A percentile compares a stretch with the other conserved stretches of the same genome.
Evolutionary conservation across 2,888 invertebrate species (phyloP).

Genomic region (Lasioglossum morio): DNA sequence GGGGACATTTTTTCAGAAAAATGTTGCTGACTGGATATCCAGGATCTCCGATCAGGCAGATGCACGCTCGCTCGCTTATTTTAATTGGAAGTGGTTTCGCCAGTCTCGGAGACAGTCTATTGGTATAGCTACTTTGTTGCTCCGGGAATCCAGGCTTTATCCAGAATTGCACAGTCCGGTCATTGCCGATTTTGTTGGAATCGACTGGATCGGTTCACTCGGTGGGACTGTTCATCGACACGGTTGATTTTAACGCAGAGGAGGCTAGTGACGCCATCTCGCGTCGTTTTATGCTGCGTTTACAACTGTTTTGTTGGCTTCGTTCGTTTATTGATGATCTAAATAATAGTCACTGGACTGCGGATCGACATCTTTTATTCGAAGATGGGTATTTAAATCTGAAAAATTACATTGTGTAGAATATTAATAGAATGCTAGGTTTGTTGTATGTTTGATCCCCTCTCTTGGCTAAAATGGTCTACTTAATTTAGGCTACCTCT

Average conservation of each 20-base stretch:
- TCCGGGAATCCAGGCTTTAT: neutral
- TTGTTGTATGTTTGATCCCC: neutral
- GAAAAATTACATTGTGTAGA: neutral
- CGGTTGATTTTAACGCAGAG: neutral
- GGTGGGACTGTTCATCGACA: neutral
- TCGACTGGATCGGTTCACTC: neutral
- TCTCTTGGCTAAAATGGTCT: neutral
- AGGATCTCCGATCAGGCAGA: neutral
- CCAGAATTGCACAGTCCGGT: neutral
- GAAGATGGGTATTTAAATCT: neutral
- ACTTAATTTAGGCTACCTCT: neutral
- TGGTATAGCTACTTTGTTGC: neutral
- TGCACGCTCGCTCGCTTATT: neutral
- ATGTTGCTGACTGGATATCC: neutral
- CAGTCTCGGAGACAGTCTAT: neutral
- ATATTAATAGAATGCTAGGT: neutral
- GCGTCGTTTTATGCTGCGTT: neutral
- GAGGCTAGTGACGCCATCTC: neutral
- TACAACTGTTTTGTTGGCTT: too few species aligned
- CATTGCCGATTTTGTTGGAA: neutral
- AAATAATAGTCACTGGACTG: neutral
- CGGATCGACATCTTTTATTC: neutral
- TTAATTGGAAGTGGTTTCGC: constrained; percentile 2
- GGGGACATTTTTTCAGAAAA: neutral
- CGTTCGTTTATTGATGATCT: neutral